phyloP scores from a whole-genome alignment of 2,888 invertebrate species.

The Homarus gammarus region DNA sequence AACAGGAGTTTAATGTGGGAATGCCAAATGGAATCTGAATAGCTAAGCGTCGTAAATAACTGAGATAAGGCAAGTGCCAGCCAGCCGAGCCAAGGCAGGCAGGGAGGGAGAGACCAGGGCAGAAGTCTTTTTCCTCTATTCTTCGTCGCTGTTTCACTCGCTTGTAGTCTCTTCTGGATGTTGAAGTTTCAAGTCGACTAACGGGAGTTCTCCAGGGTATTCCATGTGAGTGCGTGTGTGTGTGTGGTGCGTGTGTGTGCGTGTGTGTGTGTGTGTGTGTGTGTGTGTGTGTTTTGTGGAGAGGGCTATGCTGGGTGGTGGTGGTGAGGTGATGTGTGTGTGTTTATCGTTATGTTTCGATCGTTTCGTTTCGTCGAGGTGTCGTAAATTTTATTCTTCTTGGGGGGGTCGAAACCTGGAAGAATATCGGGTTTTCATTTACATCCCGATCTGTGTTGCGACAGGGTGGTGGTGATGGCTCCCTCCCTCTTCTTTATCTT shows the following conservation, averaged over 20 bases:
- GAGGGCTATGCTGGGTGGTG: no score
- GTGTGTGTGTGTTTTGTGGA: no score
- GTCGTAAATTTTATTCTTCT: neutral
- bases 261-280: no score
- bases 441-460: neutral
- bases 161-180: neutral
- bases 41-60: slow-evolving; percentile 65
- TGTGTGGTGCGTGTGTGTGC: neutral
- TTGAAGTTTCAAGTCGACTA: neutral
- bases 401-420: neutral
- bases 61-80: slow-evolving; percentile 64
- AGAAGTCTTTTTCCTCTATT: neutral
- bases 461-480: no score
- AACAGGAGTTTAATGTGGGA: slow-evolving; percentile 68
- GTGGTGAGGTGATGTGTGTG: no score
- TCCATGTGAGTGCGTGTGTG: neutral
- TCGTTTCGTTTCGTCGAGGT: neutral
- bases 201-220: neutral
- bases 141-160: neutral
- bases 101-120: neutral
- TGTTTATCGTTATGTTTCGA: no score
- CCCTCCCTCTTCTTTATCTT: neutral
- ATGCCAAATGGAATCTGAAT: slow-evolving; percentile 72
- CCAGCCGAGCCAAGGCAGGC: neutral
- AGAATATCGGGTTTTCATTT: slow-evolving; percentile 52